Evolutionary conservation across 2,797 vertebrate species (phyloP).

Genomic region (Cossypha caffra): DNA sequence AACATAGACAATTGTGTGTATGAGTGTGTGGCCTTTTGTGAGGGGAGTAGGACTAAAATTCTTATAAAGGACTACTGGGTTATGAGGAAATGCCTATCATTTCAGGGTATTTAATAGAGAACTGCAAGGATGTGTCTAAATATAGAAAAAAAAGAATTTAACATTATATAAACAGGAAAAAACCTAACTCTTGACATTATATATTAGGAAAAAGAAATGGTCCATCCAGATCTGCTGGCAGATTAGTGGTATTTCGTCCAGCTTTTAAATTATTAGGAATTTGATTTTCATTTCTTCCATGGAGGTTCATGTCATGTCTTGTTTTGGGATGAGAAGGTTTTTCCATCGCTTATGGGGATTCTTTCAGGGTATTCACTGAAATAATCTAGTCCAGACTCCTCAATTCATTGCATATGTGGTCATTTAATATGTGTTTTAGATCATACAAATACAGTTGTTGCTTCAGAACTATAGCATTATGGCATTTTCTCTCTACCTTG

Average conservation of each 20-base stretch:
- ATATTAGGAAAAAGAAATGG: not conserved
- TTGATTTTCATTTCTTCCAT: not conserved
- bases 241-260: not conserved
- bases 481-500: not conserved
- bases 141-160: not conserved
- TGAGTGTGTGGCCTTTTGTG: slow-evolving; percentile 26
- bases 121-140: not conserved
- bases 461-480: not conserved
- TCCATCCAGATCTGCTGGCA: not conserved
- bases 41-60: not conserved
- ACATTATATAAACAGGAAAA: not conserved
- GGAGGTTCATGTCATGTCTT: not conserved
- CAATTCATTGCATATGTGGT: not conserved
- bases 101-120: not conserved
- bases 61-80: not conserved
- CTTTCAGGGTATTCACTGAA: not conserved
- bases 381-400: not conserved
- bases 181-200: not conserved
- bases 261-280: not conserved
- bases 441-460: not conserved
- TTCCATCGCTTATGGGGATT: not conserved
- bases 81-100: not conserved
- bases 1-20: not conserved
- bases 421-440: not conserved
- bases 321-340: not conserved